Conservation (phyloP, 2,113 vertebrate genomes). For the Triplophysa tibetana region DNA sequence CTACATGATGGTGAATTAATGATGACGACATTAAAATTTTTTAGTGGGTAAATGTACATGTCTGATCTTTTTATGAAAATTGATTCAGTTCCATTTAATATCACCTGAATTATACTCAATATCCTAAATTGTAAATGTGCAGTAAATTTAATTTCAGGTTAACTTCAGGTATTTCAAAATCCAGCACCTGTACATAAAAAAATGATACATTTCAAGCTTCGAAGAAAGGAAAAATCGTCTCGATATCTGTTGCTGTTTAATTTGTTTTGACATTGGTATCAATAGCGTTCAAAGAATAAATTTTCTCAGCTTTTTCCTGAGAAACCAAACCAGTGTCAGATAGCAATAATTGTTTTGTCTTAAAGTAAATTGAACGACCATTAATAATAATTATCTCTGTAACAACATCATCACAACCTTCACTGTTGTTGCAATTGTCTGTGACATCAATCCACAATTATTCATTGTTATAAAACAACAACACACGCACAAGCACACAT, state of each 20-base stretch:
- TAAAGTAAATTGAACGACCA: background rate
- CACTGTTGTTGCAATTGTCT: background rate
- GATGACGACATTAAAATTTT: too few species aligned
- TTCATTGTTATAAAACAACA: background rate
- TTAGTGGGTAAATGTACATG: too few species aligned
- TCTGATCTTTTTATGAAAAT: too few species aligned
- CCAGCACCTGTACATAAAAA: too few species aligned
- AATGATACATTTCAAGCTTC: too few species aligned
- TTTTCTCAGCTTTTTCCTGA: background rate
- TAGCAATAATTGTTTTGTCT: background rate
- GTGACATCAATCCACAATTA: slow-evolving; percentile 13
- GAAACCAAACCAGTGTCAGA: background rate
- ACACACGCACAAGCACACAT: background rate
- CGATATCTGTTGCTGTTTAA: background rate
- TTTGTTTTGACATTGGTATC: background rate
- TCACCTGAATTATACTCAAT: too few species aligned
- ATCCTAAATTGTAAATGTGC: too few species aligned
- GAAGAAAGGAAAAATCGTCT: background rate
- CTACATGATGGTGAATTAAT: too few species aligned
- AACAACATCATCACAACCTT: background rate
- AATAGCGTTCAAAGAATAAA: background rate
- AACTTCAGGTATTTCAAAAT: too few species aligned
- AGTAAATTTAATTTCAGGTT: too few species aligned
- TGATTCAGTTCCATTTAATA: too few species aligned
- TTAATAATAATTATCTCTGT: background rate